Percentiles rank a stretch among this genome's conserved stretches.
These are phyloP conservation scores for Allophyes oxyacanthae DNA, from an alignment of 2,888 invertebrate genomes.

Conservation along the genomic window DNA sequence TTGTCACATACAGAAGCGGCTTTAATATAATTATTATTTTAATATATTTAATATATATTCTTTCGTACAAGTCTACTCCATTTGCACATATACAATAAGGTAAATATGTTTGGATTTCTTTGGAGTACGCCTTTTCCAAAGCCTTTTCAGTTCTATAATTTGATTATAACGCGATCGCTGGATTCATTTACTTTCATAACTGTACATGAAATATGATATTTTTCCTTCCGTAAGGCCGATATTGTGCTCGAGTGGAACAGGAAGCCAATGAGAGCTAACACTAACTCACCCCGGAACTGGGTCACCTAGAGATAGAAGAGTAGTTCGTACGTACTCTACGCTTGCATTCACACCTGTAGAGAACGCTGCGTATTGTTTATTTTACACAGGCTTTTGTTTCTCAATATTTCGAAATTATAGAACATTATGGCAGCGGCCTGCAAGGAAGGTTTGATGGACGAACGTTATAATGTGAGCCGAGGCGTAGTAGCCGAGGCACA, in stretches of 20 bases:
- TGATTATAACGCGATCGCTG: too few species aligned
- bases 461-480: too few species aligned
- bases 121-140: too few species aligned
- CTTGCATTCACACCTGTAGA: slow-evolving; percentile 1
- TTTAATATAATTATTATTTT: neutral
- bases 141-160: too few species aligned
- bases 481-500: too few species aligned
- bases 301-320: slow-evolving; percentile 33
- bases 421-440: too few species aligned
- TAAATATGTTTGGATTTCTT: neutral
- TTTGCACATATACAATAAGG: neutral
- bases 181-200: too few species aligned
- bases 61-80: neutral
- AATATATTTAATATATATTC: neutral
- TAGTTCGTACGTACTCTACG: neutral
- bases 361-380: neutral
- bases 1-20: neutral
- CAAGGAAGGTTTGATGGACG: too few species aligned
- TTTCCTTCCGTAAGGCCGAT: slow-evolving; percentile 9
- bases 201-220: slow-evolving; percentile 17
- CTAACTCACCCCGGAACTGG: slow-evolving; percentile 51
- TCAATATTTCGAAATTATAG: neutral
- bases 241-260: slow-evolving; percentile 38
- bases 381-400: neutral
- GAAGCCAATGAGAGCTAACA: slow-evolving; percentile 52